Conservation (phyloP, 2,113 vertebrate genomes). For the Scortum barcoo region DNA sequence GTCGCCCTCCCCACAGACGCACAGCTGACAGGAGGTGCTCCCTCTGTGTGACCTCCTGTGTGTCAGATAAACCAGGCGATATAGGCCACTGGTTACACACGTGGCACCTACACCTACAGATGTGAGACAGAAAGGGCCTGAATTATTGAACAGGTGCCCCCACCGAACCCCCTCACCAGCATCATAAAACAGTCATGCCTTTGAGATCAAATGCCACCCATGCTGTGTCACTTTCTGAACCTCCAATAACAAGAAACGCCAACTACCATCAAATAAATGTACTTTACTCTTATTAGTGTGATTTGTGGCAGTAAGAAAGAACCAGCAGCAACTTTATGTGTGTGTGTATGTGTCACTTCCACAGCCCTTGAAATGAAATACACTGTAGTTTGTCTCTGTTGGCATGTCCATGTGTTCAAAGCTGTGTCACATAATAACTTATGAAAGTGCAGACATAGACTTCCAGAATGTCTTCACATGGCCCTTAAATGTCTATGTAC, state of each 20-base stretch:
- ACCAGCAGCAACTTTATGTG: neutral
- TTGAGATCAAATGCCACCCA: conserved; percentile 38
- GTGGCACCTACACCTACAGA: conserved; percentile 41
- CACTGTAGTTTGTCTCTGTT: neutral
- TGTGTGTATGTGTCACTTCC: neutral
- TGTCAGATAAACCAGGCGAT: conserved; percentile 26
- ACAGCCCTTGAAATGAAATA: neutral
- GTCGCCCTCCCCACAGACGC: conserved; percentile 23
- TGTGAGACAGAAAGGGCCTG: conserved; percentile 28
- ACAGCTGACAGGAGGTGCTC: conserved; percentile 53
- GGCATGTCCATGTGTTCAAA: neutral
- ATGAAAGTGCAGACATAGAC: neutral
- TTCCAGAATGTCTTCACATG: neutral
- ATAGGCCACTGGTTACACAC: conserved; percentile 49
- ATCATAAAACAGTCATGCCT: conserved; percentile 16
- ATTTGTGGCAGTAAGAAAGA: neutral
- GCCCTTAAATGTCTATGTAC: neutral
- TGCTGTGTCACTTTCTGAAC: conserved; percentile 7
- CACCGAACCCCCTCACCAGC: no score
- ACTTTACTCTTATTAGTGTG: neutral
- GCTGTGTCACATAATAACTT: neutral
- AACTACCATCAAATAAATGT: neutral
- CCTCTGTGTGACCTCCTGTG: conserved; percentile 22
- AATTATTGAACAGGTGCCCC: conserved; percentile 50
- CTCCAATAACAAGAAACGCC: neutral